These are phyloP conservation scores for Conus ventricosus DNA, from an alignment of 1,140 invertebrate species.

Conservation along the genomic window DNA sequence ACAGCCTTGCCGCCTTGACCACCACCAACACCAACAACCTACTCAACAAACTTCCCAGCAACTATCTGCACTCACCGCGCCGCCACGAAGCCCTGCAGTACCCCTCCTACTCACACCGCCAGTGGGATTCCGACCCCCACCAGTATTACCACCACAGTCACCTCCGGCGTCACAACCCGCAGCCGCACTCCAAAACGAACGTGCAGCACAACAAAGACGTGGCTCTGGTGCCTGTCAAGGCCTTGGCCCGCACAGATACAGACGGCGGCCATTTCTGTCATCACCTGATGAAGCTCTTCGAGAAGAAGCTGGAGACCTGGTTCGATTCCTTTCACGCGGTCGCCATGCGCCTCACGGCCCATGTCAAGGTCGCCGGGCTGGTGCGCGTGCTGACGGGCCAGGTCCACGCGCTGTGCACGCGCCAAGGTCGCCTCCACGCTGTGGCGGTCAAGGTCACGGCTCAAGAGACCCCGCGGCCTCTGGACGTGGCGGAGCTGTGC, in stretches of 20 bases:
- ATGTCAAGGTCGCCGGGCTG: conserved; percentile 65
- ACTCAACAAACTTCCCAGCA: conserved; percentile 20
- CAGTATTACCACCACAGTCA: conserved; percentile 1
- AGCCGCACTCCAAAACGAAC: not conserved
- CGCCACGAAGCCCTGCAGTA: not conserved
- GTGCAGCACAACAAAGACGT: not conserved
- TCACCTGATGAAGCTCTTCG: conserved; percentile 61
- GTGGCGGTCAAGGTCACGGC: conserved; percentile 64
- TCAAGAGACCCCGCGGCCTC: conserved; percentile 62
- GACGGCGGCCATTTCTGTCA: conserved; percentile 53
- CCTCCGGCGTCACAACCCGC: not conserved
- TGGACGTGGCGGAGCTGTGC: conserved; percentile 65
- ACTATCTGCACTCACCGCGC: not conserved
- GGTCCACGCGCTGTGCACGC: conserved; percentile 59
- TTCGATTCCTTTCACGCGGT: conserved; percentile 64
- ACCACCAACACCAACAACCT: conserved; percentile 8
- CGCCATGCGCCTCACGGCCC: conserved; percentile 62
- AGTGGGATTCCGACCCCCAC: not conserved
- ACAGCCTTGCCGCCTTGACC: not conserved
- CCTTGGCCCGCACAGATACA: not conserved
- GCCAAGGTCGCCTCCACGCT: conserved; percentile 55
- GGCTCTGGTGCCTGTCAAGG: not conserved
- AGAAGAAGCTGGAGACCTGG: conserved; percentile 63
- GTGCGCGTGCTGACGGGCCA: conserved; percentile 64
- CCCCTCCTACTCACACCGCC: not conserved